phyloP scores from a whole-genome alignment of 2,888 invertebrate species.

The Pelosia muscerda region DNA sequence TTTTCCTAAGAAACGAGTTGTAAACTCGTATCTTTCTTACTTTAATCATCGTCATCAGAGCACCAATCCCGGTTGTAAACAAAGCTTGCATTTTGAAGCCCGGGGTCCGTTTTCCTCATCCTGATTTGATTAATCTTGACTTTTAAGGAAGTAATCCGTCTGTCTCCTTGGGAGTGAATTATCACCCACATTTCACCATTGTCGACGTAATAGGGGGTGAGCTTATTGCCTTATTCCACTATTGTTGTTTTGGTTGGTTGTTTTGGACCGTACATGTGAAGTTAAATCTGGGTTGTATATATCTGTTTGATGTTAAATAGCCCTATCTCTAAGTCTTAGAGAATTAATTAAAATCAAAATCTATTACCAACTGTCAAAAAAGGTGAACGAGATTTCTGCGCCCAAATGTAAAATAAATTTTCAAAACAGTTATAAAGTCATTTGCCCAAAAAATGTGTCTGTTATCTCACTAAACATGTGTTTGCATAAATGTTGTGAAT shows the following conservation, averaged over 20 bases:
- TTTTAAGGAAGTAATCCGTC: no score
- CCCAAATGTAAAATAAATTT: neutral
- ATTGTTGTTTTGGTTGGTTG: no score
- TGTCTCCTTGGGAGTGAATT: no score
- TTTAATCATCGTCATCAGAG: no score
- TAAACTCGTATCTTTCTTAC: neutral
- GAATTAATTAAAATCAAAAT: no score
- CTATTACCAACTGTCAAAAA: neutral
- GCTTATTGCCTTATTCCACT: no score
- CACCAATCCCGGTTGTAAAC: neutral
- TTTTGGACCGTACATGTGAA: no score
- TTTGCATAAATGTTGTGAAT: conserved; percentile 19
- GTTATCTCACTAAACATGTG: conserved; percentile 11
- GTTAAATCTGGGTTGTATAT: no score
- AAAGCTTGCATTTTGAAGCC: neutral
- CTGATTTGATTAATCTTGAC: neutral
- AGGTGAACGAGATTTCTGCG: neutral
- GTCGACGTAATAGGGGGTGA: no score
- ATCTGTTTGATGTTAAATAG: no score
- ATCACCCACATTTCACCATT: no score
- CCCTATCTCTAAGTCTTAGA: no score
- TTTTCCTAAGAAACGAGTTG: neutral
- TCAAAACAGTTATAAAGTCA: neutral
- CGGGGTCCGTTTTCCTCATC: neutral
- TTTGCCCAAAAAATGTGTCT: neutral